These are phyloP conservation scores for Champsocephalus gunnari DNA, from an alignment of 2,797 vertebrate species.

Conservation along the genomic window DNA sequence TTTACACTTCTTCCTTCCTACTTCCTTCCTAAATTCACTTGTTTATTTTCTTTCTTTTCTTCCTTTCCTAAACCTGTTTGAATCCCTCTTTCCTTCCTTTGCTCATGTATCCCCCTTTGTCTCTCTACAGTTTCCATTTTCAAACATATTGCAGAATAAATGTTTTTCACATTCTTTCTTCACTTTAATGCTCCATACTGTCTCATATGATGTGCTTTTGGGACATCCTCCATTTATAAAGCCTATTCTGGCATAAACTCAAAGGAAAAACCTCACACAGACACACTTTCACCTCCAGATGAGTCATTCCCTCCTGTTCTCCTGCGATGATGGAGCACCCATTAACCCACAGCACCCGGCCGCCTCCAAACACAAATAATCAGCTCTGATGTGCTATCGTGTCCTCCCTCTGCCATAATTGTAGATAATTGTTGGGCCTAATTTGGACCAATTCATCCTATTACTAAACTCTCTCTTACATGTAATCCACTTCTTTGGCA, in stretches of 20 bases:
- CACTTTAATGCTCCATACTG: background rate
- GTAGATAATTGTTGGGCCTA: constrained; percentile 87
- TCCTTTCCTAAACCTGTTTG: background rate
- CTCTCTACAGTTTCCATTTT: background rate
- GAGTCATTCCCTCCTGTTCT: constrained; percentile 64
- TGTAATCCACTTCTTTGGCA: constrained; percentile 83
- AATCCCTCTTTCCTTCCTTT: background rate
- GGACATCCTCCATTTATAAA: constrained; percentile 29
- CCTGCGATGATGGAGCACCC: constrained; percentile 62
- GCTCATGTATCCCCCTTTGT: background rate
- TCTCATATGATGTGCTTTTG: constrained; percentile 25
- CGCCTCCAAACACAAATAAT: constrained; percentile 79
- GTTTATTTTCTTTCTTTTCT: background rate
- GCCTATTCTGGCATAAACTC: constrained; percentile 16
- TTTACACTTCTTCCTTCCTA: background rate
- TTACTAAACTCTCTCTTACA: constrained; percentile 60
- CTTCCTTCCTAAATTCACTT: background rate
- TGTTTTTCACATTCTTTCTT: background rate
- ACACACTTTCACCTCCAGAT: constrained; percentile 27
- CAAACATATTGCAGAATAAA: background rate
- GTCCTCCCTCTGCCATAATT: constrained; percentile 87
- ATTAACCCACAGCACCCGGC: constrained; percentile 45
- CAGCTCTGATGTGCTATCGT: constrained; percentile 80
- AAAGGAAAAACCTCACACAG: constrained; percentile 7
- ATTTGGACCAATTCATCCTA: constrained; percentile 78